Conservation (phyloP, 1,140 invertebrate genomes). For the Eueides isabella region DNA sequence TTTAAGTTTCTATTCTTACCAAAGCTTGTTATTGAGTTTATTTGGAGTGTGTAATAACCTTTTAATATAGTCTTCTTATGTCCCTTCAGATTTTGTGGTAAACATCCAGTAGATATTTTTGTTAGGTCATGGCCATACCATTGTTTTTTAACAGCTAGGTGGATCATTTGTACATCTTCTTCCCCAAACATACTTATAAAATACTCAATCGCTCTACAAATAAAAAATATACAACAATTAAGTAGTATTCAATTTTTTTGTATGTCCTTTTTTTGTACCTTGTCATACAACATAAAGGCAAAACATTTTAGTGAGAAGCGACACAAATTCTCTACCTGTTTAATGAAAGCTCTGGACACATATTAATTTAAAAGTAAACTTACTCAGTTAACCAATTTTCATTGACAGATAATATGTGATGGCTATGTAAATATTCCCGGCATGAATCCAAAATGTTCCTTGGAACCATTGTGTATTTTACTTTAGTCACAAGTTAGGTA, state of each 20-base stretch:
- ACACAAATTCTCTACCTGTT: too few relatives aligned
- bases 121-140: slow-evolving; percentile 49
- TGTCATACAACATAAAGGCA: too few relatives aligned
- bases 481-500: too few relatives aligned
- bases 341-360: too few relatives aligned
- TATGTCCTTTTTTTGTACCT: background rate
- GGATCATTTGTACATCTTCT: background rate
- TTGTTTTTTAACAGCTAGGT: background rate
- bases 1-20: slow-evolving; percentile 38
- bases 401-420: background rate
- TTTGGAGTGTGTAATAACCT: slow-evolving; percentile 71
- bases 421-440: background rate
- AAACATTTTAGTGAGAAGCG: too few relatives aligned
- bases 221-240: background rate
- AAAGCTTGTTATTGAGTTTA: slow-evolving; percentile 72
- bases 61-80: slow-evolving; percentile 57
- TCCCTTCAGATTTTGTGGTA: slow-evolving; percentile 61
- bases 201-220: background rate
- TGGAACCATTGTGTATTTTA: background rate
- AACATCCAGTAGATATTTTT: slow-evolving; percentile 70
- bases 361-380: background rate
- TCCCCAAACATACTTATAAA: background rate
- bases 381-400: slow-evolving; percentile 7
- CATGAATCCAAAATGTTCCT: background rate
- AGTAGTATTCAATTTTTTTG: background rate